Evolutionary conservation across 23 tunicate species (phyloP).

Genomic region (Styela clava): DNA sequence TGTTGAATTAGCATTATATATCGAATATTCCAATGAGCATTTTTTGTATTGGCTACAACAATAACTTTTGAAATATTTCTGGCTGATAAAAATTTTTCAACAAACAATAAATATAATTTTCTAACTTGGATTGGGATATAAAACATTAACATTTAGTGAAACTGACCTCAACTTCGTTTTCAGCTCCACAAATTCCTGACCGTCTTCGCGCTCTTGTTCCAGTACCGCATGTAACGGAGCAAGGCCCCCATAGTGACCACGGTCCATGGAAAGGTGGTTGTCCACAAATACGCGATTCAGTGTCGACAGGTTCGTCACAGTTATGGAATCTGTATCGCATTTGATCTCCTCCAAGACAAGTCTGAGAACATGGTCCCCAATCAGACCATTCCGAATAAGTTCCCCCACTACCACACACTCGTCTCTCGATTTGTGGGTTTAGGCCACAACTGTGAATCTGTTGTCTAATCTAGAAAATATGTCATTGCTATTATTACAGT

Average conservation of each 20-base stretch:
- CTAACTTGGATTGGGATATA: no score
- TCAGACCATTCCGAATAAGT: slow-evolving; percentile 34
- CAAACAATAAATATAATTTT: no score
- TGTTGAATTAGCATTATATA: neutral
- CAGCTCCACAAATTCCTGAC: slow-evolving; percentile 61
- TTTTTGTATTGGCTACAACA: no score
- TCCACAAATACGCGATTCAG: slow-evolving; percentile 62
- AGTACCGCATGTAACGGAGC: slow-evolving; percentile 69
- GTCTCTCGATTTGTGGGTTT: slow-evolving; percentile 22
- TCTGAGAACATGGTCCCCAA: slow-evolving; percentile 41
- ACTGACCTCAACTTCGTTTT: slow-evolving; percentile 38
- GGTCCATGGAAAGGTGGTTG: slow-evolving; percentile 41
- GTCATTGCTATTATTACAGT: neutral
- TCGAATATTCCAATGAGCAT: no score
- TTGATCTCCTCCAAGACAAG: slow-evolving; percentile 33
- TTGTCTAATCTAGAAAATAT: neutral
- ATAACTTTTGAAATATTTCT: no score
- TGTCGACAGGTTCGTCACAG: slow-evolving; percentile 55
- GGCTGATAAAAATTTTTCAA: no score
- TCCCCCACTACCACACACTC: slow-evolving; percentile 39
- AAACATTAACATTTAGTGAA: no score
- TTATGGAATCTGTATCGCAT: slow-evolving; percentile 54
- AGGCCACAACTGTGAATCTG: slow-evolving; percentile 29
- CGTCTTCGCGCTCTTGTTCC: slow-evolving; percentile 58
- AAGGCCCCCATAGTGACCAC: slow-evolving; percentile 76